Evolutionary conservation across 2,113 vertebrate species (phyloP).

Genomic region (Pygoscelis antarcticus): DNA sequence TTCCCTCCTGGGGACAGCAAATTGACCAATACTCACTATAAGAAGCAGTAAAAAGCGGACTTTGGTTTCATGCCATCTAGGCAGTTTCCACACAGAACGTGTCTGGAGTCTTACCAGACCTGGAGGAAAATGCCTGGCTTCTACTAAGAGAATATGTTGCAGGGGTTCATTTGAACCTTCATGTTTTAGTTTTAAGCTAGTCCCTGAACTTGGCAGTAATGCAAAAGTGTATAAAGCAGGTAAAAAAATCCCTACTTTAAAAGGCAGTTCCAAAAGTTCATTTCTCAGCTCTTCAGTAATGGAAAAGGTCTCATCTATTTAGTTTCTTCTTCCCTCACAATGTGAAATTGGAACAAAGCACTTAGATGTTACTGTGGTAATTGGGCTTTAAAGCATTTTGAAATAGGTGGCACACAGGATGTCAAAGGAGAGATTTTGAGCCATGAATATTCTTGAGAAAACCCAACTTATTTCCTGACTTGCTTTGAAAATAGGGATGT

Average conservation of each 20-base stretch:
- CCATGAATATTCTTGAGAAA: not conserved
- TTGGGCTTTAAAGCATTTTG: not conserved
- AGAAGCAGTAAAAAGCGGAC: not conserved
- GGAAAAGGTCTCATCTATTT: not conserved
- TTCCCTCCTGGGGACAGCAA: not conserved
- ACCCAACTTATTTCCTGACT: not conserved
- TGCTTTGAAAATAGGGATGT: not conserved
- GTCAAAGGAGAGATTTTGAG: not conserved
- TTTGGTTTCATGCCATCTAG: not conserved
- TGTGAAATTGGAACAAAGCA: not conserved
- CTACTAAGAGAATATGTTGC: not conserved
- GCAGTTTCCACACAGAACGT: not conserved
- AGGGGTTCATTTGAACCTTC: not conserved
- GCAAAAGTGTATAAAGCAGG: not conserved
- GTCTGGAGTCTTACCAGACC: not conserved
- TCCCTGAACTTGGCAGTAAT: not conserved
- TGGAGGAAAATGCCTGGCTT: not conserved
- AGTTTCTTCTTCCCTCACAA: not conserved
- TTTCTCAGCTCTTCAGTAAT: not conserved
- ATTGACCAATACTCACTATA: not conserved
- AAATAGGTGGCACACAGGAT: not conserved
- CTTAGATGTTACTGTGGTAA: not conserved
- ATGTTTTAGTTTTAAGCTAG: not conserved
- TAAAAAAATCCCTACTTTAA: not conserved
- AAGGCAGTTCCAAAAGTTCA: not conserved